These are phyloP conservation scores for Ctenochaetus hawaiiensis DNA, from an alignment of 2,797 vertebrate genomes.

Conservation along the genomic window DNA sequence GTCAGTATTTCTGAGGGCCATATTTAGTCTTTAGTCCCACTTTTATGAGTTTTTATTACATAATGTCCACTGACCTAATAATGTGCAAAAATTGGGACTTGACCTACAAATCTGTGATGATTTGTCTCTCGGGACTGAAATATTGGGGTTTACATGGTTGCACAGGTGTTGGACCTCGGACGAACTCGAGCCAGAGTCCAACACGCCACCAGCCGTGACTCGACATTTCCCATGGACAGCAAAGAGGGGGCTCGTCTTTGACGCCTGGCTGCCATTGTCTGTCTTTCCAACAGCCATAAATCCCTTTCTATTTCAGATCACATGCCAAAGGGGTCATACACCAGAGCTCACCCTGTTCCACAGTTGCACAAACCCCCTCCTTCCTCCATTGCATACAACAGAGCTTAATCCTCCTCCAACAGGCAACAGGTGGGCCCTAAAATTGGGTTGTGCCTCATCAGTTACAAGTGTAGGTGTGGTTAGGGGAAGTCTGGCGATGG, in stretches of 20 bases:
- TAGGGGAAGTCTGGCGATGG: conserved; percentile 12
- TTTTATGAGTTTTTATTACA: conserved; percentile 5
- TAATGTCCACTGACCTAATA: neutral
- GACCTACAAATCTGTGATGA: neutral
- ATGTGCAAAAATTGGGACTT: neutral
- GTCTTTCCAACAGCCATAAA: conserved; percentile 68
- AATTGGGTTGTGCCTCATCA: conserved; percentile 70
- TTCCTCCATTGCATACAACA: conserved; percentile 71
- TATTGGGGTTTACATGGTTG: neutral
- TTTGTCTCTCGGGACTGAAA: neutral
- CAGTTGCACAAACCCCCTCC: conserved; percentile 24
- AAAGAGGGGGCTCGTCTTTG: conserved; percentile 64
- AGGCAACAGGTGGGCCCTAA: conserved; percentile 84
- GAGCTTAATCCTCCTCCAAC: conserved; percentile 62
- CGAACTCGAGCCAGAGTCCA: conserved; percentile 25
- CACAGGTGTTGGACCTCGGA: conserved; percentile 42
- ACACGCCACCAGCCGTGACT: conserved; percentile 59
- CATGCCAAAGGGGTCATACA: conserved; percentile 83
- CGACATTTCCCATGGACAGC: conserved; percentile 49
- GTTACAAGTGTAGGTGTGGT: conserved; percentile 52
- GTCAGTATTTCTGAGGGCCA: neutral
- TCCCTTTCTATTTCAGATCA: conserved; percentile 84
- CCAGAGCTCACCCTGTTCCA: conserved; percentile 28
- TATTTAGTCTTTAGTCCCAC: conserved; percentile 24
- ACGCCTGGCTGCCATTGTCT: conserved; percentile 76